phyloP scores from a whole-genome alignment of 1,140 invertebrate genomes.

The Drosophila virilis region DNA sequence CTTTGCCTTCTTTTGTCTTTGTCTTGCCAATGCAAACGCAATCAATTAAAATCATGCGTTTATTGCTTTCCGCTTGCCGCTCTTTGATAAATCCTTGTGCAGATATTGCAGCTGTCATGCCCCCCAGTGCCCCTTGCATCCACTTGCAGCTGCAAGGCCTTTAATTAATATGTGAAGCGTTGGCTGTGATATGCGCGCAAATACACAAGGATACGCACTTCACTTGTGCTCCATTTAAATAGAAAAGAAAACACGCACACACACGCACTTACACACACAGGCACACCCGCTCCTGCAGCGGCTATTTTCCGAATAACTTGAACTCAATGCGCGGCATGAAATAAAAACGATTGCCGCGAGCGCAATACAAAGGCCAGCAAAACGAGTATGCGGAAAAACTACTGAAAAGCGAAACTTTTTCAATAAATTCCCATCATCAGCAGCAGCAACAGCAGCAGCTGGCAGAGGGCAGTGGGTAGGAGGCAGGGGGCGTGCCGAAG shows the following conservation, averaged over 20 bases:
- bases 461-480: background rate
- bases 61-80: conserved; percentile 28
- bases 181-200: conserved; percentile 28
- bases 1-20: background rate
- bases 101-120: conserved; percentile 16
- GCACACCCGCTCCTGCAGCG: conserved; percentile 38
- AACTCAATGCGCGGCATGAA: conserved; percentile 77
- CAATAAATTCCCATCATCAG: conserved; percentile 78
- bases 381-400: conserved; percentile 51
- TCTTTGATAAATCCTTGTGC: conserved; percentile 22
- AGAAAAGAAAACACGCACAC: conserved; percentile 72
- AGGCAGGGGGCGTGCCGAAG: background rate
- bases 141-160: conserved; percentile 16
- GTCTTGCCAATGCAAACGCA: conserved; percentile 16
- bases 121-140: background rate
- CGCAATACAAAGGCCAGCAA: conserved; percentile 63
- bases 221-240: conserved; percentile 82
- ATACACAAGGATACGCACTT: conserved; percentile 67
- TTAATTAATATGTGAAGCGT: conserved; percentile 78
- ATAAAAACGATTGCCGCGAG: conserved; percentile 70
- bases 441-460: conserved; percentile 45
- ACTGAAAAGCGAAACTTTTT: conserved; percentile 78
- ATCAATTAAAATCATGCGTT: conserved; percentile 61
- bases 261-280: conserved; percentile 19
- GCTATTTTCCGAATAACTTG: conserved; percentile 83